Percentiles rank a stretch among this genome's conserved stretches.
phyloP scores from a whole-genome alignment of 2,113 vertebrate genomes.

The Neotoma lepida region DNA sequence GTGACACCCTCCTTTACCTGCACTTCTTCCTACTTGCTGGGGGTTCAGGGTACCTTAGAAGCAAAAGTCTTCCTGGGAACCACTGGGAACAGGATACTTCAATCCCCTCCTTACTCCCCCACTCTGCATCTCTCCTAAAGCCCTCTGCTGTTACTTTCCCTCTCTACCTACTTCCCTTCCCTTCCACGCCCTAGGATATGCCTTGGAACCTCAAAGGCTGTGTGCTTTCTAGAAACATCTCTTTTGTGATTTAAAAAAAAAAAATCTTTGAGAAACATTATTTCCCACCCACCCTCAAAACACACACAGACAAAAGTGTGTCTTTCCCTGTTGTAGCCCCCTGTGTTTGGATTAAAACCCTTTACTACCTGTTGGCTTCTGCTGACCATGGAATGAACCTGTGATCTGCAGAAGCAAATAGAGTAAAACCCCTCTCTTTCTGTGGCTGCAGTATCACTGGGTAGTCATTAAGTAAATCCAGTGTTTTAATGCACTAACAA shows the following conservation, averaged over 20 bases:
- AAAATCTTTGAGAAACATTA: background rate
- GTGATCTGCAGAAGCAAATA: slow-evolving; percentile 75
- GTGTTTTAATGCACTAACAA: slow-evolving; percentile 84
- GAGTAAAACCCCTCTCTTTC: slow-evolving; percentile 68
- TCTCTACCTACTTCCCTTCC: background rate
- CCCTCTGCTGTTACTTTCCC: background rate
- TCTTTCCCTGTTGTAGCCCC: background rate
- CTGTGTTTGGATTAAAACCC: background rate
- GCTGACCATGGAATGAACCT: slow-evolving; percentile 73
- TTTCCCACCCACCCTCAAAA: background rate
- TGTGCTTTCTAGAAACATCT: slow-evolving; percentile 31
- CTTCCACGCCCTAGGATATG: background rate
- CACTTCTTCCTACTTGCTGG: background rate
- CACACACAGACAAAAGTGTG: background rate
- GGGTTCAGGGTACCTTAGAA: accelerated
- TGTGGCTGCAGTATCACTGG: slow-evolving; percentile 74
- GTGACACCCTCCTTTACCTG: background rate
- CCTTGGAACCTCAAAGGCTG: background rate
- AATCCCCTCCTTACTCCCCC: accelerated
- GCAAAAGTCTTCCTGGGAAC: accelerated
- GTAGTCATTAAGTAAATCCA: slow-evolving; percentile 84
- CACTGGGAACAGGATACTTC: accelerated
- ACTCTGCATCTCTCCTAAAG: background rate
- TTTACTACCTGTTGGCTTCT: background rate
- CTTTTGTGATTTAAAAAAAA: background rate